These are phyloP conservation scores for Cladopsammia gracilis DNA, from an alignment of 64 coral and sea anemone species.

Conservation along the genomic window DNA sequence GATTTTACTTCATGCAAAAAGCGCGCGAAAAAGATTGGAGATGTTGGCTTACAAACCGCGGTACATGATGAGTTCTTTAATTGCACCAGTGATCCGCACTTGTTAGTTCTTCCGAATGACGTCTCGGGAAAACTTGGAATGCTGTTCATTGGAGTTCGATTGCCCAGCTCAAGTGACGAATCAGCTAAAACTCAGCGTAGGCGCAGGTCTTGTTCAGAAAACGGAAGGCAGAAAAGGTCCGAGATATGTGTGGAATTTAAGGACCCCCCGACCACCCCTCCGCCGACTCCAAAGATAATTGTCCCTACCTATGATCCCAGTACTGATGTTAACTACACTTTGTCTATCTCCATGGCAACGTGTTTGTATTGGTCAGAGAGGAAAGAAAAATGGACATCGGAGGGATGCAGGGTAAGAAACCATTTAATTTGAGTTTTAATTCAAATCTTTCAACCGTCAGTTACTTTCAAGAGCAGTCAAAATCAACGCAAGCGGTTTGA, in stretches of 20 bases:
- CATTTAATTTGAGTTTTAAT: background rate
- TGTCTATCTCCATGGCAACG: slow-evolving; percentile 74
- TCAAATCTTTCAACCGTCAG: background rate
- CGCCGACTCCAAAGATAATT: slow-evolving; percentile 67
- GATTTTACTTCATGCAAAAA: slow-evolving; percentile 73
- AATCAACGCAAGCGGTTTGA: too few relatives aligned
- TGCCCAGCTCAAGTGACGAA: background rate
- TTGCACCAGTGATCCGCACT: slow-evolving; percentile 68
- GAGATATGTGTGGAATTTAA: slow-evolving; percentile 89
- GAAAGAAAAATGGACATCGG: slow-evolving; percentile 74
- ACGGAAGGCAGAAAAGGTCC: slow-evolving; percentile 72
- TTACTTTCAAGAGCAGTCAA: background rate
- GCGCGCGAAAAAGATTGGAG: background rate
- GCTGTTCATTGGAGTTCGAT: slow-evolving; percentile 74
- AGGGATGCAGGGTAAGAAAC: slow-evolving; percentile 81
- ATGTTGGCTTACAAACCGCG: background rate
- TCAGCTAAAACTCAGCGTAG: slow-evolving; percentile 12
- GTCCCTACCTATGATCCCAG: slow-evolving; percentile 67
- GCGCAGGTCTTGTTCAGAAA: slow-evolving; percentile 80
- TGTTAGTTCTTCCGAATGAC: slow-evolving; percentile 54
- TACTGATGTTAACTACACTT: slow-evolving; percentile 87
- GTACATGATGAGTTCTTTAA: slow-evolving; percentile 14
- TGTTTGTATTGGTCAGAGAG: slow-evolving; percentile 89
- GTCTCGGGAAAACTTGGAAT: slow-evolving; percentile 53
- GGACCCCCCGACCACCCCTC: slow-evolving; percentile 84